Conservation (phyloP, 2,113 vertebrate species). For the Pachypanchax playfairii region DNA sequence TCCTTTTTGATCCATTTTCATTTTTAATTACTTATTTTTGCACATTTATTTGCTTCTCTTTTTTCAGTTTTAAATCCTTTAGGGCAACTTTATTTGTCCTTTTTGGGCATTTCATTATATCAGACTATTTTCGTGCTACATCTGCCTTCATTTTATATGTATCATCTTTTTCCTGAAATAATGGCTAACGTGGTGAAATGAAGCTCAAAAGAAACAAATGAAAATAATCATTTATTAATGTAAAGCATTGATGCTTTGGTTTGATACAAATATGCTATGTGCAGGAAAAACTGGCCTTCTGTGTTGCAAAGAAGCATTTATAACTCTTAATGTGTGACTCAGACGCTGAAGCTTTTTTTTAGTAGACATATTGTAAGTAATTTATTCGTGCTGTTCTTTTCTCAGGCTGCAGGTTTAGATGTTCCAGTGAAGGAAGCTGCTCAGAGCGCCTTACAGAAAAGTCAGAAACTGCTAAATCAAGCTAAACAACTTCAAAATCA, state of each 20-base stretch:
- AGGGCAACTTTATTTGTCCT: no score
- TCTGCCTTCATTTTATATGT: neutral
- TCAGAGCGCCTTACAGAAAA: slow-evolving; percentile 61
- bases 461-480: slow-evolving; percentile 61
- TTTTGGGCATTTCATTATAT: no score
- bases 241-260: neutral
- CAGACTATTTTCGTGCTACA: neutral
- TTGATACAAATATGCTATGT: neutral
- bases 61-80: no score
- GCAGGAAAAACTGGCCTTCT: neutral
- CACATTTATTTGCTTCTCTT: neutral
- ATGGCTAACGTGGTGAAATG: neutral
- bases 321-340: no score
- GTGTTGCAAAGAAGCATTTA: neutral
- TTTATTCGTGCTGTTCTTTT: neutral
- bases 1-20: neutral
- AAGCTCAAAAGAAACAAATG: no score
- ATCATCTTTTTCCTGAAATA: neutral
- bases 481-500: slow-evolving; percentile 67
- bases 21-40: neutral
- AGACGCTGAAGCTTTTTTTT: no score
- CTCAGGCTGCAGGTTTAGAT: slow-evolving; percentile 66
- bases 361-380: neutral
- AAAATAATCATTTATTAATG: no score
- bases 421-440: slow-evolving; percentile 68